Evolutionary conservation across 1,140 invertebrate genomes (phyloP).

Genomic region (Microplitis mediator): DNA sequence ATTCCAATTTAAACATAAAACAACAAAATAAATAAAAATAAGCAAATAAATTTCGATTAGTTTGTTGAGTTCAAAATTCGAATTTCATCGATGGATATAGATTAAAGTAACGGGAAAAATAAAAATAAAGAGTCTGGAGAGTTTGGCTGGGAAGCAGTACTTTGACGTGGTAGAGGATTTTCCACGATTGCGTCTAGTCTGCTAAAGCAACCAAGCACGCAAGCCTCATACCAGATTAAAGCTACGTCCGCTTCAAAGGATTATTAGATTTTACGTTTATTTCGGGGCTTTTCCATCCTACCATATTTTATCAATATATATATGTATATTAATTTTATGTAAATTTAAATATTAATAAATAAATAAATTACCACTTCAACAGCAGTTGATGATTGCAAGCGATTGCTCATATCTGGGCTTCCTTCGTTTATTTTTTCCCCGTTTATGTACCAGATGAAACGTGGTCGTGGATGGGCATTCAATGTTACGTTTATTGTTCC

Average conservation of each 20-base stretch:
- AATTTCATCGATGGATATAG: conserved; percentile 6
- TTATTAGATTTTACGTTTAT: conserved; percentile 21
- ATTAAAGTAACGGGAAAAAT: conserved; percentile 8
- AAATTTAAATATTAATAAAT: neutral
- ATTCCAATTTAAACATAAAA: conserved; percentile 34
- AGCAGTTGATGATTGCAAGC: conserved; percentile 61
- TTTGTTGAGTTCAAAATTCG: neutral
- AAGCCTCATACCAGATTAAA: neutral
- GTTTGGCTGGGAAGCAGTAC: neutral
- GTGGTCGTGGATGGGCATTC: conserved; percentile 71
- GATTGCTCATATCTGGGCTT: conserved; percentile 56
- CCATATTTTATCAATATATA: neutral
- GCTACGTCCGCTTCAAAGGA: conserved; percentile 3
- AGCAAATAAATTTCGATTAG: neutral
- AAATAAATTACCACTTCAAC: conserved; percentile 58
- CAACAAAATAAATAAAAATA: conserved; percentile 28
- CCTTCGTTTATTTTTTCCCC: conserved; percentile 66
- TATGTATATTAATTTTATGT: neutral
- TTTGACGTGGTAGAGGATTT: neutral
- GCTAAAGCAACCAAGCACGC: conserved; percentile 3
- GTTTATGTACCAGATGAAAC: conserved; percentile 70
- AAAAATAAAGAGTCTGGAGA: neutral
- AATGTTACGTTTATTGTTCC: conserved; percentile 73
- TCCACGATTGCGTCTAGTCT: neutral
- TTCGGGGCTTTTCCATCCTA: neutral